These are phyloP conservation scores for Trichomalopsis sarcophagae DNA, from an alignment of 1,140 invertebrate species.

Conservation along the genomic window DNA sequence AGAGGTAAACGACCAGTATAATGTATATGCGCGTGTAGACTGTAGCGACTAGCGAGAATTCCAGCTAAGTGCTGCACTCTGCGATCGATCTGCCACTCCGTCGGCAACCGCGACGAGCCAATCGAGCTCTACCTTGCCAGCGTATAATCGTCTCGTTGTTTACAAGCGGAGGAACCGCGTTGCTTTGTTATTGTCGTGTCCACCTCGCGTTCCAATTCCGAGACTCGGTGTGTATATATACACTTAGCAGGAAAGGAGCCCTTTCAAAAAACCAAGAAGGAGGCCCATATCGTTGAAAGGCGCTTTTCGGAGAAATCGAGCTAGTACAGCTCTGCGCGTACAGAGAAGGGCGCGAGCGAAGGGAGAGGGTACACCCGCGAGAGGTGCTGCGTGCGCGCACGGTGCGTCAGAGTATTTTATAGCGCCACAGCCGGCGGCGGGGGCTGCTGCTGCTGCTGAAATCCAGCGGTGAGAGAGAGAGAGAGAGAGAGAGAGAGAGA, in stretches of 20 bases:
- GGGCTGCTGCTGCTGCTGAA: conserved; percentile 31
- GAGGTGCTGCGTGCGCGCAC: neutral
- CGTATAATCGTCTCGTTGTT: neutral
- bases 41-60: neutral
- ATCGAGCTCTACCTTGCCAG: neutral
- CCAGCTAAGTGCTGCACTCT: neutral
- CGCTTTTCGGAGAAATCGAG: too few relatives aligned
- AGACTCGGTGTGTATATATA: neutral
- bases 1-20: neutral
- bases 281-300: too few relatives aligned
- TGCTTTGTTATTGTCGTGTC: neutral
- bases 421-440: conserved; percentile 8
- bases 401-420: conserved; percentile 1
- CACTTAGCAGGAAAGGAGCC: too few relatives aligned
- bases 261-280: too few relatives aligned
- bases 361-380: neutral
- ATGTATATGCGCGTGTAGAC: too few relatives aligned
- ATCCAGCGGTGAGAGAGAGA: conserved; percentile 5
- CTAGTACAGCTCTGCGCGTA: too few relatives aligned
- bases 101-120: neutral
- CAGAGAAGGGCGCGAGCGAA: neutral
- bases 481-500: neutral
- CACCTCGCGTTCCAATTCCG: neutral
- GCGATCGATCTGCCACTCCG: neutral
- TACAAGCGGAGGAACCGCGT: neutral